phyloP scores from a whole-genome alignment of 2,113 vertebrate genomes.

The Ia io region DNA sequence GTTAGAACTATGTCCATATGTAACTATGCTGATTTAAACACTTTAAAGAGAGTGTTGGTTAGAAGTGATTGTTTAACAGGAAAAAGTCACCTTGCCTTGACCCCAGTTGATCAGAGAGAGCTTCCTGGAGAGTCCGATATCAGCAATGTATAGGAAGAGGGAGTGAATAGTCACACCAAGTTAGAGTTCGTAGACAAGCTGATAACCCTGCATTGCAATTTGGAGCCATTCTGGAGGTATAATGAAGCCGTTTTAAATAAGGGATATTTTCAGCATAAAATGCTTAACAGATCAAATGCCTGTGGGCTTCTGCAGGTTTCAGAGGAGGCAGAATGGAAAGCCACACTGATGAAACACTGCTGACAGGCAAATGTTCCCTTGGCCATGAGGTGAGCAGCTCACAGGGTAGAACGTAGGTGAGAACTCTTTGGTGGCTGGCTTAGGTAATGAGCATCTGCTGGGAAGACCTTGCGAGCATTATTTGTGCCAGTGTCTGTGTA shows the following conservation, averaged over 20 bases:
- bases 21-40: neutral
- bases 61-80: neutral
- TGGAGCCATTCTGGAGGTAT: constrained; percentile 36
- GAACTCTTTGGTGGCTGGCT: constrained; percentile 42
- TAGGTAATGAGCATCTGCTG: constrained; percentile 71
- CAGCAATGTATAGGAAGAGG: neutral
- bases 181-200: neutral
- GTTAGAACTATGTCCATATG: neutral
- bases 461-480: constrained; percentile 51
- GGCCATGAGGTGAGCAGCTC: constrained; percentile 20
- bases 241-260: constrained; percentile 69
- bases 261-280: constrained; percentile 65
- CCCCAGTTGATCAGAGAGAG: neutral
- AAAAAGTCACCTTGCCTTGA: neutral
- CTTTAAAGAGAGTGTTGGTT: neutral
- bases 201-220: constrained; percentile 36
- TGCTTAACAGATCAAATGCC: constrained; percentile 66
- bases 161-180: neutral
- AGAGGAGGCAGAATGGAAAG: constrained; percentile 46
- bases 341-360: constrained; percentile 58
- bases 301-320: constrained; percentile 47
- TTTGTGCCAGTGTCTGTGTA: constrained; percentile 57
- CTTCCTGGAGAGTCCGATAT: neutral
- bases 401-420: neutral
- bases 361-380: constrained; percentile 42